Percentiles rank a stretch among this genome's conserved stretches.
Evolutionary conservation across 2,888 invertebrate species (phyloP).

Genomic region (Meloe dianella): DNA sequence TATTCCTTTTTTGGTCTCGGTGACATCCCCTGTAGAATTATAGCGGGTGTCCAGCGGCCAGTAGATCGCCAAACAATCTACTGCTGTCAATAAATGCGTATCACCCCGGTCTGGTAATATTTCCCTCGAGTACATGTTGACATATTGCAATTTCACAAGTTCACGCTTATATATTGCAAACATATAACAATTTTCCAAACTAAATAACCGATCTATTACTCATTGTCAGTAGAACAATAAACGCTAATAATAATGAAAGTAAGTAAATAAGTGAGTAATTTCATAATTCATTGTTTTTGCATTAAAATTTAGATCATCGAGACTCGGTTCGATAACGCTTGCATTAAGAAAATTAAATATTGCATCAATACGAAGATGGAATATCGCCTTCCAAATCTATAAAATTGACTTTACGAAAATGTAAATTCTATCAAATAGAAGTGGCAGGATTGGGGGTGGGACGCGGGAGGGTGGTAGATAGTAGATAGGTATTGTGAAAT

Average conservation of each 20-base stretch:
- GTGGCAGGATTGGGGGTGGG: background rate
- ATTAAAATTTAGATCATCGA: background rate
- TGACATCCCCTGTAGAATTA: slow-evolving; percentile 55
- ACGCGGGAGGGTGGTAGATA: background rate
- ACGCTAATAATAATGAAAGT: background rate
- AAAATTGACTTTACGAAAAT: slow-evolving; percentile 1
- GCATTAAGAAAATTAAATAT: slow-evolving; percentile 9
- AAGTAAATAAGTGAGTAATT: background rate
- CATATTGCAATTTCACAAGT: slow-evolving; percentile 57
- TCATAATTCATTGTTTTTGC: background rate
- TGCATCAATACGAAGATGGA: background rate
- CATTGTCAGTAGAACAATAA: too few species aligned
- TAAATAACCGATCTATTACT: background rate
- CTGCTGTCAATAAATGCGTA: slow-evolving; percentile 59
- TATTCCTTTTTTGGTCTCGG: slow-evolving; percentile 51
- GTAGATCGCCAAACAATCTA: slow-evolving; percentile 59
- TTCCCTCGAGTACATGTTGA: slow-evolving; percentile 56
- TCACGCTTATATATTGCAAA: slow-evolving; percentile 51
- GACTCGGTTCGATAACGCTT: background rate
- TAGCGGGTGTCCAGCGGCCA: slow-evolving; percentile 58
- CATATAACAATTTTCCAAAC: slow-evolving; percentile 35
- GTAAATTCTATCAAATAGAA: slow-evolving; percentile 2
- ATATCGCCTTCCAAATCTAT: background rate
- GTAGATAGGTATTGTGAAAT: slow-evolving; percentile 49
- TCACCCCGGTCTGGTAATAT: slow-evolving; percentile 56